Evolutionary conservation across 2,797 vertebrate species (phyloP), one percentile per base, ranked within the genome.

Genomic region (Gallinago nigripennis): DNA sequence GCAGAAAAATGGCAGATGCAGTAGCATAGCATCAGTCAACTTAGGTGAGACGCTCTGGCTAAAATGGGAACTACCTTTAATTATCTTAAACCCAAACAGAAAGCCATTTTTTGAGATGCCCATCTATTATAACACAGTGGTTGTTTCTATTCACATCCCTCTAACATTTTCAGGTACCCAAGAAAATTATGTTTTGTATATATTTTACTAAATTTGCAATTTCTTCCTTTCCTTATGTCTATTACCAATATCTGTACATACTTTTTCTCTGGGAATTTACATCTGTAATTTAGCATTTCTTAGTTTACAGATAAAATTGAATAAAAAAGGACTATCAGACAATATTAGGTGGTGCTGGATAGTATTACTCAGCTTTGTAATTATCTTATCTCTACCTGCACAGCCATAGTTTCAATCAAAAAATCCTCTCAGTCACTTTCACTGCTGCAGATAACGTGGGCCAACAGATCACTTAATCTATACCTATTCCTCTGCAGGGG

Each of bases 341-440:
- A 83, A 41, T 64, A 45, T 45, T 70, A 85, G 54, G 63, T 60
- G 48, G 68, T 73, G 64, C 64, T 60, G 54, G 70, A 83, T 69
- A 78, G 37, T 4, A 61, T 79, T 84, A 88, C 58, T 66, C n/a
- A 50, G 80, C 73, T 86, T 65, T 86, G 50, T 71, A 92, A 92
- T 86, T 78, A 88, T 82, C 88, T 95, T 93, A 88, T 86, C 83
- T 92, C 64, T n/a, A 78, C 73, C 72, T 82, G 71, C 43, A 66
- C 66, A 93, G 70, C 56, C 77, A 69, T 58, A 57, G 72, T 86
- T 95, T 78, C 77, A 54, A 81, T 84, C 54, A 86, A 46, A 88
- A 33, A 28, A 16, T 28, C 6, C 16, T 8, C 80, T 65, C 73
- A 93, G 46, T 64, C 60, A 37, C 45, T 92, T 64, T 77, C 50